Conservation (phyloP, 2,113 vertebrate species). For the Athene cunicularia region DNA sequence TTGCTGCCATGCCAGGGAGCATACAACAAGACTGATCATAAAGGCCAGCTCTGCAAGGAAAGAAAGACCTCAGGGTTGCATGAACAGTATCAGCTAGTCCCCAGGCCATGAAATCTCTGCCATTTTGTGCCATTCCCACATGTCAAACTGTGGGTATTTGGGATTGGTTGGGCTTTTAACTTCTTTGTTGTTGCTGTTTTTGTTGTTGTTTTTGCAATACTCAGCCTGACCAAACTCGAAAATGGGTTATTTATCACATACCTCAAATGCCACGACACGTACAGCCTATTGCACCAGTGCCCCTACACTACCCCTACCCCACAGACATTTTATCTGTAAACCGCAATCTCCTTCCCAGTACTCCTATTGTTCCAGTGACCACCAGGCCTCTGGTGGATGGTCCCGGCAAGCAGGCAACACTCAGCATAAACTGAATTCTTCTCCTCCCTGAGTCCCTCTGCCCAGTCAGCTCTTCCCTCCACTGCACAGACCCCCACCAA, state of each 20-base stretch:
- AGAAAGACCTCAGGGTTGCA: neutral
- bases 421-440: neutral
- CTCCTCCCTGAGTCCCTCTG: neutral
- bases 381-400: neutral
- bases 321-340: neutral
- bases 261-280: neutral
- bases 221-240: neutral
- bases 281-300: neutral
- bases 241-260: neutral
- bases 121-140: neutral
- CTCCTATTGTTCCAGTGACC: neutral
- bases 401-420: neutral
- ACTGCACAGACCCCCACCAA: accelerated
- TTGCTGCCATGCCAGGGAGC: neutral
- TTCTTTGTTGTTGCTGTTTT: neutral
- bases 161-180: neutral
- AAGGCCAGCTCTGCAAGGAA: neutral
- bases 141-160: neutral
- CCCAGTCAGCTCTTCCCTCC: neutral
- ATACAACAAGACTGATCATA: neutral
- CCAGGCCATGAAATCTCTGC: neutral
- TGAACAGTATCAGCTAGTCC: neutral
- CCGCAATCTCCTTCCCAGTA: neutral
- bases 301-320: neutral
- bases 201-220: neutral